These are phyloP conservation scores for Acrobasis consociella DNA, from an alignment of 2,888 invertebrate genomes.

Conservation along the genomic window DNA sequence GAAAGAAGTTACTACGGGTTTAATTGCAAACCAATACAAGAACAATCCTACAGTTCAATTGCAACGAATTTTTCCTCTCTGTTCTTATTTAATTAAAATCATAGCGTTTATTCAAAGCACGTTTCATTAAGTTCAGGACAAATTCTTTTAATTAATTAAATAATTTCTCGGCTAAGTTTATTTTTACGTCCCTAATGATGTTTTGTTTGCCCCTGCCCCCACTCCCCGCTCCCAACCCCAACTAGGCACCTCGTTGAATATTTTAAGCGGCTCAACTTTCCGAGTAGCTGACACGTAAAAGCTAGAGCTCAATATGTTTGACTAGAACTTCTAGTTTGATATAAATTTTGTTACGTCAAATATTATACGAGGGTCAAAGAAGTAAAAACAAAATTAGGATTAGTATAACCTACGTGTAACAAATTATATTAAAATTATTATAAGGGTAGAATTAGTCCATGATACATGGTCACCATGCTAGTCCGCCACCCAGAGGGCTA, in stretches of 20 bases:
- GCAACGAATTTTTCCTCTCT: neutral
- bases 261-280: conserved; percentile 50
- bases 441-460: too few relatives aligned
- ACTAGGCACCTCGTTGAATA: conserved; percentile 43
- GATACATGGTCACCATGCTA: too few relatives aligned
- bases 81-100: conserved; percentile 53
- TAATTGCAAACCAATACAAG: neutral
- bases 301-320: conserved; percentile 38
- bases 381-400: too few relatives aligned
- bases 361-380: too few relatives aligned
- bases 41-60: neutral
- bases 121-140: conserved; percentile 57
- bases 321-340: conserved; percentile 32
- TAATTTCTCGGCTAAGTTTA: conserved; percentile 47
- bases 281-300: conserved; percentile 44
- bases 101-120: conserved; percentile 53
- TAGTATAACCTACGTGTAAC: too few relatives aligned
- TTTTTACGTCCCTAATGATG: conserved; percentile 50
- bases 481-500: too few relatives aligned
- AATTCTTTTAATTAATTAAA: conserved; percentile 63
- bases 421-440: too few relatives aligned
- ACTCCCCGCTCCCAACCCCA: conserved; percentile 12
- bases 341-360: too few relatives aligned
- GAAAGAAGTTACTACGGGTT: neutral
- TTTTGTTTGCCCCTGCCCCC: conserved; percentile 45